Conservation (phyloP, 2,797 vertebrate species). For the Chelon labrosus region DNA sequence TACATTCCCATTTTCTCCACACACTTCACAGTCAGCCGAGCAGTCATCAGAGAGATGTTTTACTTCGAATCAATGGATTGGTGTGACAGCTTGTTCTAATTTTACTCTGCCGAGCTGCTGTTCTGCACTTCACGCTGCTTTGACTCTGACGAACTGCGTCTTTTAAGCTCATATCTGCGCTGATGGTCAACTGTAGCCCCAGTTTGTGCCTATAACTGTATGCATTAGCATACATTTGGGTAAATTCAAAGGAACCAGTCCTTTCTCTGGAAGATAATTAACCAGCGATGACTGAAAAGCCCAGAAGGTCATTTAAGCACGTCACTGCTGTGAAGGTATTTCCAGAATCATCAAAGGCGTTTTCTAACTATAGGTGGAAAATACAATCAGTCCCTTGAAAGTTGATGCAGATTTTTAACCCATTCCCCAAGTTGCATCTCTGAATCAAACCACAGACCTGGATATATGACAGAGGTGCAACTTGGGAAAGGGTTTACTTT, state of each 20-base stretch:
- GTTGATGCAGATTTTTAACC: neutral
- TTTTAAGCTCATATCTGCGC: neutral
- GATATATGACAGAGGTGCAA: neutral
- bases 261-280: neutral
- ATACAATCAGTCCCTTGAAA: too few relatives aligned
- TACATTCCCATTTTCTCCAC: neutral
- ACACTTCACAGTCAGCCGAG: neutral
- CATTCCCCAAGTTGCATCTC: neutral
- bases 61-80: constrained; percentile 2
- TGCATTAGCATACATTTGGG: too few relatives aligned
- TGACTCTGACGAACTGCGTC: neutral
- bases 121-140: neutral
- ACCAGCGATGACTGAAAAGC: neutral
- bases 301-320: neutral
- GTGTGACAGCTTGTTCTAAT: neutral
- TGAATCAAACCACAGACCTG: neutral
- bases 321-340: neutral
- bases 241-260: neutral
- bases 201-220: neutral
- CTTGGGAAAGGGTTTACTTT: neutral
- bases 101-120: constrained; percentile 9
- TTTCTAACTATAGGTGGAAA: too few relatives aligned
- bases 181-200: constrained; percentile 6
- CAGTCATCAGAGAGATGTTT: neutral
- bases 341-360: neutral